Evolutionary conservation across 2,888 invertebrate species (phyloP), one percentile per base, ranked within the genome.

Genomic region (Drosophila demipolita): DNA sequence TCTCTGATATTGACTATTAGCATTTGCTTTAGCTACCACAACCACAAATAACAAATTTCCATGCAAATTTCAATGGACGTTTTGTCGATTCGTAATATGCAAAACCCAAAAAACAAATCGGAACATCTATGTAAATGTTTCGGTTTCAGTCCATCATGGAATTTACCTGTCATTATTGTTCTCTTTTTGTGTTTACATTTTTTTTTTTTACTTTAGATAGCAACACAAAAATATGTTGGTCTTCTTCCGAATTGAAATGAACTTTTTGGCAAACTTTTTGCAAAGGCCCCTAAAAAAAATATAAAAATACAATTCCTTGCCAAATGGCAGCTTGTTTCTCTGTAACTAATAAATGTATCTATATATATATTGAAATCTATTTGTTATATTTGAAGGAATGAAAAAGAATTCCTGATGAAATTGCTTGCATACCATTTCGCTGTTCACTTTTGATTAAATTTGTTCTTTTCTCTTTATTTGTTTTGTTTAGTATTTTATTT

Each of bases 281-380:
- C 69, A 52, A 45, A 49, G 42, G 38, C 45, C 49, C 49, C 42
- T 52, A 67, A 80, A 63, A 74, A 74, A 38, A 66, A 62, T 57
- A 65, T 59, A 53, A 40, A 75, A 66, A 63, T 52, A 50, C 49
- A 67, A 65, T 73, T 73, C 68, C 52, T 60, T 54, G 73, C 35
- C 66, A 58, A 70, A 64, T 50, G 60, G 40, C 66, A 83, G 66
- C 76, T 86, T 73, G 61, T 48, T 60, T 69, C 55, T 17, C 42
- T 42, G 72, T 40, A 45, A 50, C 71, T 83, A 79, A 88, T 80
- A 73, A 70, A 88, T 72, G 75, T 73, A 72, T 82, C 70, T 66
- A 72, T 82, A 88, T 66, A 70, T 87, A 85, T 83, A 85, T 88
- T 81, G 87, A 81, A 87, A 80, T 84, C 78, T 80, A 84, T 89